Conservation (phyloP, 1,140 invertebrate species). For the Temnothorax nylanderi region DNA sequence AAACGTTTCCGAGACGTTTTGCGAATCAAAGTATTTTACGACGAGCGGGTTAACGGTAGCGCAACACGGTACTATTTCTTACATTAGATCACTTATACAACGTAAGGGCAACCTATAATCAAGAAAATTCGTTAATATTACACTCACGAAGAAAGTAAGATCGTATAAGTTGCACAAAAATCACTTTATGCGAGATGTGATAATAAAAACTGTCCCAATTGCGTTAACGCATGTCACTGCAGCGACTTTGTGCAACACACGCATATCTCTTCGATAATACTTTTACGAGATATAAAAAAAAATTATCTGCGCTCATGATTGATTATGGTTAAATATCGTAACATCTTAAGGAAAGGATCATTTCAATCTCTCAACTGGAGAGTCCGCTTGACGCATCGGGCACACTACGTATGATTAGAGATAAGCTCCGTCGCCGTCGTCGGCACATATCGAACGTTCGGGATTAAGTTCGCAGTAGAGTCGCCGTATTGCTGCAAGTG, state of each 20-base stretch:
- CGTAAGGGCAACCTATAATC: slow-evolving; percentile 33
- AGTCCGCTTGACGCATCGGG: background rate
- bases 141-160: slow-evolving; percentile 25
- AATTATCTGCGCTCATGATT: background rate
- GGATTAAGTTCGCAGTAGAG: background rate
- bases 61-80: slow-evolving; percentile 12
- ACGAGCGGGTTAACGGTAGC: background rate
- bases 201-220: background rate
- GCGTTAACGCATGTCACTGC: background rate
- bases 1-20: background rate
- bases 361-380: background rate
- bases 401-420: background rate
- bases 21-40: slow-evolving; percentile 29
- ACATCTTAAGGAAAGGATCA: background rate
- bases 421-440: background rate
- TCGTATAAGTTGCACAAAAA: background rate
- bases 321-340: background rate
- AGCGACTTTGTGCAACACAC: background rate
- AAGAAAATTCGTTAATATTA: slow-evolving; percentile 35
- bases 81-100: slow-evolving; percentile 27
- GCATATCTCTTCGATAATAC: background rate
- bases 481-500: background rate
- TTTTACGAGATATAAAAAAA: background rate
- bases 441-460: background rate
- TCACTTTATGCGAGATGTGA: background rate